These are phyloP conservation scores for Clarias magur DNA, from an alignment of 2,113 vertebrate genomes.

Conservation along the genomic window DNA sequence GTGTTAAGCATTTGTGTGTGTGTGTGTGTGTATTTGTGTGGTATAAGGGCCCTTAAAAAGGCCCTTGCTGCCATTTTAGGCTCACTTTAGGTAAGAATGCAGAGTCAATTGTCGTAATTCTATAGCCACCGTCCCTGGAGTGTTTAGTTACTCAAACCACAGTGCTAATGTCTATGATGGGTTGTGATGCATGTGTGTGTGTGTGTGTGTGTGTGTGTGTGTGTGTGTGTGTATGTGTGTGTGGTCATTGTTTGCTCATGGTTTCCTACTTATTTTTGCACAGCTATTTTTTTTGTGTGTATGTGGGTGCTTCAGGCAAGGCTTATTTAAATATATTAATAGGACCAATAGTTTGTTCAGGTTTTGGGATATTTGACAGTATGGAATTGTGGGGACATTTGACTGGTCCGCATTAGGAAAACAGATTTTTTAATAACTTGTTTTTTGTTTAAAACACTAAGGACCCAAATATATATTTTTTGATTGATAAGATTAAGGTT, in stretches of 20 bases:
- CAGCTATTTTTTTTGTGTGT: background rate
- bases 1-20: constrained; percentile 58
- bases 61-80: constrained; percentile 69
- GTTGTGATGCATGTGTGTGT: constrained; percentile 56
- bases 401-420: background rate
- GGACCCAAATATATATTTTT: background rate
- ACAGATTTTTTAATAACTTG: background rate
- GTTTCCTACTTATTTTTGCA: background rate
- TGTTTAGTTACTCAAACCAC: constrained; percentile 56
- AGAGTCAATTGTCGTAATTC: constrained; percentile 72
- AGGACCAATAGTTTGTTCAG: background rate
- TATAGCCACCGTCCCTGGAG: constrained; percentile 70
- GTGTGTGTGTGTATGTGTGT: constrained; percentile 20
- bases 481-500: background rate
- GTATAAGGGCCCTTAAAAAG: constrained; percentile 63
- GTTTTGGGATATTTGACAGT: background rate
- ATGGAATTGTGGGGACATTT: background rate
- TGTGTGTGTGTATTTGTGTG: constrained; percentile 62
- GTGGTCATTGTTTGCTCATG: background rate
- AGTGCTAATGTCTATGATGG: constrained; percentile 49
- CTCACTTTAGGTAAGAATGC: constrained; percentile 71
- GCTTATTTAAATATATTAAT: background rate
- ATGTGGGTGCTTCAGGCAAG: constrained; percentile 3
- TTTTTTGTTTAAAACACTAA: background rate
- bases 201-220: constrained; percentile 21